Conservation (phyloP, 2,113 vertebrate genomes). For the Panthera tigris region DNA sequence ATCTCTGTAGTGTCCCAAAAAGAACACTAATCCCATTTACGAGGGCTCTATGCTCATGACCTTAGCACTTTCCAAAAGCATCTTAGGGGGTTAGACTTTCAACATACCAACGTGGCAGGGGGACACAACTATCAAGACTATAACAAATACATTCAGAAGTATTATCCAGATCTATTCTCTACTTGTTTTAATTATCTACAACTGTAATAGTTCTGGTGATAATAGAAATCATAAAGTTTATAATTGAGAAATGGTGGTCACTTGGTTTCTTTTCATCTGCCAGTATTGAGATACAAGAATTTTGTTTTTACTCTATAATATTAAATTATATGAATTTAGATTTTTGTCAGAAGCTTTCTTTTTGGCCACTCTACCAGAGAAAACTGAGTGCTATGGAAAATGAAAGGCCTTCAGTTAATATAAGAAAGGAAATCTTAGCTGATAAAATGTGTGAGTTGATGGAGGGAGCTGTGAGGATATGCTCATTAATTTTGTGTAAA, state of each 20-base stretch:
- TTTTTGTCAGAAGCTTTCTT: not conserved
- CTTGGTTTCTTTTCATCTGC: not conserved
- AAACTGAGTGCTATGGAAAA: not conserved
- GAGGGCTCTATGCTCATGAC: not conserved
- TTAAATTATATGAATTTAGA: not conserved
- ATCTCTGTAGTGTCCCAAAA: not conserved
- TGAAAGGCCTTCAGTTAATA: not conserved
- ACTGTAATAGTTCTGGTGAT: not conserved
- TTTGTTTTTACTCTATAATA: not conserved
- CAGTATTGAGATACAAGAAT: not conserved
- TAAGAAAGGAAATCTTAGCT: not conserved
- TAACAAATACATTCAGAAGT: not conserved
- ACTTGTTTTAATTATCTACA: not conserved
- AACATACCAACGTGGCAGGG: not conserved
- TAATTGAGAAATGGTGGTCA: not conserved
- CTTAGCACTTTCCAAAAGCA: not conserved
- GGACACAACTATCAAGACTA: not conserved
- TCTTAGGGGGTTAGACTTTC: not conserved
- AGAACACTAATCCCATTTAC: not conserved
- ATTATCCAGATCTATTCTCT: not conserved
- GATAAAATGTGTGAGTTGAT: not conserved
- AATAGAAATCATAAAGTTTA: not conserved
- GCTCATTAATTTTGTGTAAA: not conserved
- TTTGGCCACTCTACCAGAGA: not conserved
- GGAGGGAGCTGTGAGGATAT: not conserved